These are phyloP conservation scores for Tretioscincus oriximinensis DNA, from an alignment of 2,113 vertebrate species.

Conservation along the genomic window DNA sequence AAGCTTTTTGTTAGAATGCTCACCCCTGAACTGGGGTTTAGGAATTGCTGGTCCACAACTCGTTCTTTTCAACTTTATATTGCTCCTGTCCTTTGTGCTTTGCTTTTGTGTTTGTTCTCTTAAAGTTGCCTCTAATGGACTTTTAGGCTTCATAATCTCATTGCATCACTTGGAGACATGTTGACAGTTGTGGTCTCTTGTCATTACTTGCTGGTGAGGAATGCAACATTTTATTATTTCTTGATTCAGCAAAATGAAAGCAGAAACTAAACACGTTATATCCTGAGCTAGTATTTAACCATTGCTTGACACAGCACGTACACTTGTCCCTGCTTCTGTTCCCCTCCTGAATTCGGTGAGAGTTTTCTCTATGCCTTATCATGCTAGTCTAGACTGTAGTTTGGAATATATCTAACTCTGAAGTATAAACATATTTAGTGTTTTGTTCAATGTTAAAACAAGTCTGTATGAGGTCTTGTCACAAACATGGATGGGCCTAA, in stretches of 20 bases:
- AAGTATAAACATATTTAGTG: neutral
- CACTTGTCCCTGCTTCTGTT: constrained; percentile 31
- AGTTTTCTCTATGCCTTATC: neutral
- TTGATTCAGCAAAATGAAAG: constrained; percentile 37
- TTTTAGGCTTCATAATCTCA: constrained; percentile 47
- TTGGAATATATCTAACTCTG: neutral
- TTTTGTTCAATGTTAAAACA: neutral
- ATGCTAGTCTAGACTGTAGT: neutral
- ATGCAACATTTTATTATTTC: constrained; percentile 28
- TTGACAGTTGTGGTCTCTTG: constrained; percentile 47
- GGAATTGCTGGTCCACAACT: neutral
- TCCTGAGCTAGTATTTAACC: constrained; percentile 39
- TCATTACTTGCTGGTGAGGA: constrained; percentile 52
- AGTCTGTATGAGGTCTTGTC: neutral
- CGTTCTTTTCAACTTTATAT: neutral
- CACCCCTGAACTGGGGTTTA: neutral
- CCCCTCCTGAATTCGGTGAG: constrained; percentile 42
- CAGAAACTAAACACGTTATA: constrained; percentile 32
- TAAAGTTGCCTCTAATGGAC: neutral
- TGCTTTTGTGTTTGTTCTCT: constrained; percentile 29
- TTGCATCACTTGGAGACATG: constrained; percentile 43
- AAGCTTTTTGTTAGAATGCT: neutral
- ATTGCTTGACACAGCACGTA: constrained; percentile 29
- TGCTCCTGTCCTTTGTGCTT: constrained; percentile 8
- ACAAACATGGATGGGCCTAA: too few species aligned